These are phyloP conservation scores for Trachymyrmex septentrionalis DNA, from an alignment of 1,140 invertebrate genomes.

Conservation along the genomic window DNA sequence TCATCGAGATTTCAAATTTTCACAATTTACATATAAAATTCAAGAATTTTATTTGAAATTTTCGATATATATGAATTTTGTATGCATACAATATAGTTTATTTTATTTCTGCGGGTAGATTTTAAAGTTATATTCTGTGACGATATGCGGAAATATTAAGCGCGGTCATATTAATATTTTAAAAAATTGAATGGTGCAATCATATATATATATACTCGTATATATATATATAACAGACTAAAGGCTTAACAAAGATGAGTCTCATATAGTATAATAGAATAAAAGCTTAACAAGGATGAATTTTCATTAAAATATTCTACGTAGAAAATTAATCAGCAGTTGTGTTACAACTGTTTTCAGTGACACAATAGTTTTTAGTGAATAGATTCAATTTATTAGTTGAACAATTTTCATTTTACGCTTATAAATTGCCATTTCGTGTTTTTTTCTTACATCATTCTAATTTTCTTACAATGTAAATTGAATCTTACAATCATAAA, in stretches of 20 bases:
- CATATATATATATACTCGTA: too few relatives aligned
- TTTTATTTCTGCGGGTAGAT: not conserved
- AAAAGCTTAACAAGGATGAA: not conserved
- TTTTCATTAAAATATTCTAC: not conserved
- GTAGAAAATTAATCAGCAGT: conserved; percentile 5
- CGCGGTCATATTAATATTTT: not conserved
- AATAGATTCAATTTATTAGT: not conserved
- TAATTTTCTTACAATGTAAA: not conserved
- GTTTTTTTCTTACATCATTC: not conserved
- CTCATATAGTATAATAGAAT: not conserved
- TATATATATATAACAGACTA: not conserved
- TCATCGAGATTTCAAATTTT: conserved; percentile 41
- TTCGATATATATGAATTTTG: conserved; percentile 13
- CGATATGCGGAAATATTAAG: not conserved
- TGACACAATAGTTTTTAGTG: not conserved
- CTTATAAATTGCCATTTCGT: not conserved
- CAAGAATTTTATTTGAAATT: conserved; percentile 45
- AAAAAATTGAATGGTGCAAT: not conserved
- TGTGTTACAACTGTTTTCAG: not conserved
- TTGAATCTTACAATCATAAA: not conserved
- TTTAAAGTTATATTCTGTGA: conserved; percentile 8
- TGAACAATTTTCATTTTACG: not conserved
- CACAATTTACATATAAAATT: conserved; percentile 49
- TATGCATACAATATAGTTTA: not conserved
- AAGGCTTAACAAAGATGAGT: too few relatives aligned